Evolutionary conservation across 2,113 vertebrate species (phyloP).

Genomic region (Sakesphorus luctuosus): DNA sequence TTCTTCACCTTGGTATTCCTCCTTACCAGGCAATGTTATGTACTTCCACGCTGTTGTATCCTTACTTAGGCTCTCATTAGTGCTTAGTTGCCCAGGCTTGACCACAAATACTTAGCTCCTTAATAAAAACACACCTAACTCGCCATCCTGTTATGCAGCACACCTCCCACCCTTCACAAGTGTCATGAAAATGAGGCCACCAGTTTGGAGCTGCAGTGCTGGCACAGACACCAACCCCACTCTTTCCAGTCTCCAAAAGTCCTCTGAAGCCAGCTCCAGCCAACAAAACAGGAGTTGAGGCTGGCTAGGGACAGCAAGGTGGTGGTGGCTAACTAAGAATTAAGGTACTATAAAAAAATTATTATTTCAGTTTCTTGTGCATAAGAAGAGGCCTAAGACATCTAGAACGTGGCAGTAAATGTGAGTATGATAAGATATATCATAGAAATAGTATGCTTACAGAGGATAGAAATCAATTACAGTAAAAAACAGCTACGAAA

Average conservation of each 20-base stretch:
- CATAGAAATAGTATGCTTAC: neutral
- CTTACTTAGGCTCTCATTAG: neutral
- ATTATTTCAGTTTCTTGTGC: neutral
- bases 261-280: neutral
- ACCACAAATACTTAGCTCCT: neutral
- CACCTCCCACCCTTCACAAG: neutral
- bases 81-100: neutral
- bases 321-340: neutral
- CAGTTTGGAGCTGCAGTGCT: neutral
- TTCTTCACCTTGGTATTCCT: neutral
- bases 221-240: accelerated
- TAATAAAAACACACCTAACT: neutral
- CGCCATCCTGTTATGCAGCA: neutral
- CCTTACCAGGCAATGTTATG: neutral
- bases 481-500: neutral
- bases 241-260: neutral
- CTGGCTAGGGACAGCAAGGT: neutral
- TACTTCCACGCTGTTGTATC: neutral
- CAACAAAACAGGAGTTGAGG: neutral
- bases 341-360: neutral
- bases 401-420: neutral
- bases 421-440: neutral
- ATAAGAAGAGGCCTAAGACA: neutral
- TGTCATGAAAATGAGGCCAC: neutral
- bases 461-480: neutral